Conservation (phyloP, 2,888 invertebrate species). For the Dolomedes plantarius region DNA sequence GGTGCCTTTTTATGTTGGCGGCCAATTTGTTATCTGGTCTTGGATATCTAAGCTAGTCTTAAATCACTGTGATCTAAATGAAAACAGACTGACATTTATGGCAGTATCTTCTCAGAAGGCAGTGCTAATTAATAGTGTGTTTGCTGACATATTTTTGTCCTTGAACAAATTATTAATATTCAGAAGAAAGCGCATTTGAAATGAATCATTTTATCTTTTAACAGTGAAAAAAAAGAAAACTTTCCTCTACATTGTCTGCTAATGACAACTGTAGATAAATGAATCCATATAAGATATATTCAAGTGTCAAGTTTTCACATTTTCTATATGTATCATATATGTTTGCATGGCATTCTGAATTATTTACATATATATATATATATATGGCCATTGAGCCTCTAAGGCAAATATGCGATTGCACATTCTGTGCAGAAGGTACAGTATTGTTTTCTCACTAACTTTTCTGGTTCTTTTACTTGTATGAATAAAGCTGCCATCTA, state of each 20-base stretch:
- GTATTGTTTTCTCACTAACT: constrained; percentile 21
- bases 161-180: constrained; percentile 13
- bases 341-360: constrained; percentile 45
- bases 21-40: constrained; percentile 42
- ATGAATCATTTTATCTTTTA: constrained; percentile 6
- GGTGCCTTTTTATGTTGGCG: constrained; percentile 65
- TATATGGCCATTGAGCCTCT: constrained; percentile 32
- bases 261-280: neutral
- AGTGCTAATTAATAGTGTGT: neutral
- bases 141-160: neutral
- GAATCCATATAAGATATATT: neutral
- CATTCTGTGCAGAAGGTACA: constrained; percentile 34
- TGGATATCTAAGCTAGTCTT: constrained; percentile 70
- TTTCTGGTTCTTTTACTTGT: constrained; percentile 10
- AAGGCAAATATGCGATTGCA: constrained; percentile 35
- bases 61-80: constrained; percentile 69
- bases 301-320: constrained; percentile 28
- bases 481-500: constrained; percentile 15
- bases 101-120: constrained; percentile 50
- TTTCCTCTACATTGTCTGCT: neutral
- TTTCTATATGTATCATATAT: constrained; percentile 42
- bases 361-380: constrained; percentile 35
- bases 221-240: neutral
- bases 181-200: neutral
- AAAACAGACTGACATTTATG: constrained; percentile 44